A percentile compares a stretch with the other conserved stretches of the same genome.
Conservation (phyloP, 2,113 vertebrate genomes). For the Falcunculus frontatus region DNA sequence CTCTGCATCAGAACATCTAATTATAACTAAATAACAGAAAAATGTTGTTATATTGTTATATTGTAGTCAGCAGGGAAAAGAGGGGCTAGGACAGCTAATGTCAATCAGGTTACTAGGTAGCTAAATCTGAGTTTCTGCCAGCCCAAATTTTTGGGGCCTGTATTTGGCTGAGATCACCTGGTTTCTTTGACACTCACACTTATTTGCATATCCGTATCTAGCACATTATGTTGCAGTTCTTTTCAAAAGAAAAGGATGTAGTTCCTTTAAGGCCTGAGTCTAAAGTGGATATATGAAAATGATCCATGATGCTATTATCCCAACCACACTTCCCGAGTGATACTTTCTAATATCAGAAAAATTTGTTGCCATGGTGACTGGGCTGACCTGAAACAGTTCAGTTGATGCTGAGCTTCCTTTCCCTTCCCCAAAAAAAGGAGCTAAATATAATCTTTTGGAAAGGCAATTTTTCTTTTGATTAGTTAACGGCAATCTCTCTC, state of each 20-base stretch:
- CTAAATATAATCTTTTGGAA: not conserved
- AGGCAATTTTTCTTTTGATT: constrained; percentile 33
- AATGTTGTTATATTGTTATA: not conserved
- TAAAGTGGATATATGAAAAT: constrained; percentile 16
- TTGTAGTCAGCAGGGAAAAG: not conserved
- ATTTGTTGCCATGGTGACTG: constrained; percentile 62
- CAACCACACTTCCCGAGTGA: constrained; percentile 37
- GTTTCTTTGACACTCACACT: not conserved
- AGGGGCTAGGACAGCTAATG: not conserved
- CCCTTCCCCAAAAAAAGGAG: not conserved
- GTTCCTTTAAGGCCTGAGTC: not conserved
- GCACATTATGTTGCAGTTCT: not conserved
- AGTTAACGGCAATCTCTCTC: not conserved
- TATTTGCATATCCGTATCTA: not conserved
- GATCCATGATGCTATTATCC: constrained; percentile 34
- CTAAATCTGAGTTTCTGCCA: not conserved
- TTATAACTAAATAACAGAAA: not conserved
- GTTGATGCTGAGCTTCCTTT: constrained; percentile 19
- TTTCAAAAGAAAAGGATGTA: not conserved
- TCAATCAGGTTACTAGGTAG: not conserved
- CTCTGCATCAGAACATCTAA: not conserved
- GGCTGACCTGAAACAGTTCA: constrained; percentile 42
- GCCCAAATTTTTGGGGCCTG: not conserved
- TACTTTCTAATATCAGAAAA: constrained; percentile 51
- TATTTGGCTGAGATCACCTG: not conserved